These are phyloP conservation scores for Schizotus pectinicornis DNA, from an alignment of 2,888 invertebrate species.

Conservation along the genomic window DNA sequence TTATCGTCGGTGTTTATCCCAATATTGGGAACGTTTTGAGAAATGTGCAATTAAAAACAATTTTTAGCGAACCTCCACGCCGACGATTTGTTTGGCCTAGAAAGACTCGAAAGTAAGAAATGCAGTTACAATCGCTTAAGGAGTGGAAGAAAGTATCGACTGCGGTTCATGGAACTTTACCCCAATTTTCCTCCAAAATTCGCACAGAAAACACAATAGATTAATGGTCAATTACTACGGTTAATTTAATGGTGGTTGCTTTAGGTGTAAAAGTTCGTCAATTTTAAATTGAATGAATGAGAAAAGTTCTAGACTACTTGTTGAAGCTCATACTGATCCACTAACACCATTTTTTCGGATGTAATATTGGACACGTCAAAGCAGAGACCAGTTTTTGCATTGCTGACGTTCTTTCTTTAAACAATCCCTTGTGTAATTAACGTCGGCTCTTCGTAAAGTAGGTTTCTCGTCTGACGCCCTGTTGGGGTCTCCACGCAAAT, in stretches of 20 bases:
- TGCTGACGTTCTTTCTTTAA: constrained; percentile 4
- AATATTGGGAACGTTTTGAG: background rate
- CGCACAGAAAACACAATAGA: background rate
- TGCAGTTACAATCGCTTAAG: constrained; percentile 28
- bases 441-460: background rate
- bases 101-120: constrained; percentile 29
- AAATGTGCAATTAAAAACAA: background rate
- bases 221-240: background rate
- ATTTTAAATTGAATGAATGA: too few species aligned
- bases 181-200: constrained; percentile 7
- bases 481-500: constrained; percentile 9
- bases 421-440: constrained; percentile 6
- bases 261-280: too few species aligned
- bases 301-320: too few species aligned
- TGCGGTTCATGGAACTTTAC: constrained; percentile 1
- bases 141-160: constrained; percentile 28
- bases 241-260: too few species aligned
- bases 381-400: too few species aligned
- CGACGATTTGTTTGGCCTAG: constrained; percentile 24
- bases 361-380: too few species aligned
- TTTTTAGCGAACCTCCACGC: constrained; percentile 1
- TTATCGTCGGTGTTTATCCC: background rate
- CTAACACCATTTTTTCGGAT: too few species aligned
- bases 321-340: too few species aligned
- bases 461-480: constrained; percentile 20